A percentile compares a stretch with the other conserved stretches of the same genome.
Evolutionary conservation across 2,113 vertebrate species (phyloP).

Genomic region (Micronisus gabar): DNA sequence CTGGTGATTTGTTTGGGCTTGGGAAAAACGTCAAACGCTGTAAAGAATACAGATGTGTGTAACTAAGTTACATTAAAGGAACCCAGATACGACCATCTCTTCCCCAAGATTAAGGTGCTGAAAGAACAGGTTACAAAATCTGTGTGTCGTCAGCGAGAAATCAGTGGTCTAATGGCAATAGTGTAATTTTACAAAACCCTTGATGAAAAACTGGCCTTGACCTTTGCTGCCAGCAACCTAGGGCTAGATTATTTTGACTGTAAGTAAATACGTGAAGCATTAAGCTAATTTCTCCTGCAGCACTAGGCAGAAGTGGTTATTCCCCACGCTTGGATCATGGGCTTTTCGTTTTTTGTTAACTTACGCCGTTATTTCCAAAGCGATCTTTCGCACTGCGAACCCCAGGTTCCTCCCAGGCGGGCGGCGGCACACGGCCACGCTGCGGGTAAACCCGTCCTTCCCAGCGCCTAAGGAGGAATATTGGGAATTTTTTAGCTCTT

Average conservation of each 20-base stretch:
- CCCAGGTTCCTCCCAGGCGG: not conserved
- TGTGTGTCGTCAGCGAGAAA: accelerated
- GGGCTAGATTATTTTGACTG: no score
- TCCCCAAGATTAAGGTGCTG: not conserved
- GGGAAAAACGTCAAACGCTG: not conserved
- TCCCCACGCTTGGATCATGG: not conserved
- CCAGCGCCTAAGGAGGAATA: not conserved
- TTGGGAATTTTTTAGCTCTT: accelerated
- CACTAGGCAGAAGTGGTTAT: not conserved
- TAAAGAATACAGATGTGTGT: accelerated
- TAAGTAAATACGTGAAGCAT: not conserved
- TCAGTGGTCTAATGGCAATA: not conserved
- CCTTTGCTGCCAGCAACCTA: not conserved
- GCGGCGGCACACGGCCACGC: not conserved
- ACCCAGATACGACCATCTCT: accelerated
- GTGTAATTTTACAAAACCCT: not conserved
- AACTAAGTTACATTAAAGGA: not conserved
- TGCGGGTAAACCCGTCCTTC: not conserved
- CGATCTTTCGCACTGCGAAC: accelerated
- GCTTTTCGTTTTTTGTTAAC: not conserved
- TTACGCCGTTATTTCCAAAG: not conserved
- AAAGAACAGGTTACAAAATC: not conserved
- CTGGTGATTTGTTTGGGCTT: not conserved
- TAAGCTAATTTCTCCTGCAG: not conserved
- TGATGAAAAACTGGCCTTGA: not conserved